Evolutionary conservation across 1,140 invertebrate genomes (phyloP), one percentile per base, ranked within the genome.

Genomic region (Aphis gossypii): DNA sequence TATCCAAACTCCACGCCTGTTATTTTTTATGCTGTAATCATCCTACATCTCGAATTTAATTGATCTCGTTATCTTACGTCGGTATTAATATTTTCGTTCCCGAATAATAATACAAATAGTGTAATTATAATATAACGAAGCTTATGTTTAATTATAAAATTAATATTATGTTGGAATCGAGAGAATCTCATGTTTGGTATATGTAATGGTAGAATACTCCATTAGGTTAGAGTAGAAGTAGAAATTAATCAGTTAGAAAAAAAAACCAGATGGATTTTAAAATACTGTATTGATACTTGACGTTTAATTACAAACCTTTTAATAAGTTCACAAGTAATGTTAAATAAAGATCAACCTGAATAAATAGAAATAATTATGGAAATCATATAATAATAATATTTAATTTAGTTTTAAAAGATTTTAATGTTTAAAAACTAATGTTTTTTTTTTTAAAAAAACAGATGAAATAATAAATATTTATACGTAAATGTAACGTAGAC

Each of bases 101-200:
- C 23, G 82, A 35, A 86, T 86, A 46, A 86, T 86, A 86, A 76
- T 76, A 76, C 30, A 68, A 76, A 76, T 35, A 76, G 82, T 83
- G 60, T 76, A 76, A 68, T 84, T 41, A 84, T 44, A 84, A 86
- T 46, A 46, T 46, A 41, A 25, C 23, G 11, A 41, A 44, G 23
- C 38, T 23, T 30, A 44, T 11, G 11, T 86, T 41, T 84, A 84
- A 84, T 84, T 84, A 84, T 20, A 84, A 83, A 86, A 46, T 25
- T 41, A 41, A 44, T 41, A 8, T 86, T 86, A 44, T 46, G 21
- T 86, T 2, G 1, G 38, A 83, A 30, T 6, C 14, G 1, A 76
- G 30, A 76, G 60, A 76, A n/a, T n/a, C 11, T 68, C n/a, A n/a
- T 68, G 60, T n/a, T n/a, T 76, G 30, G 14, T 76, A 18, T n/a